Conservation (phyloP, 2,888 invertebrate genomes). For the Drosophila gaucha region DNA sequence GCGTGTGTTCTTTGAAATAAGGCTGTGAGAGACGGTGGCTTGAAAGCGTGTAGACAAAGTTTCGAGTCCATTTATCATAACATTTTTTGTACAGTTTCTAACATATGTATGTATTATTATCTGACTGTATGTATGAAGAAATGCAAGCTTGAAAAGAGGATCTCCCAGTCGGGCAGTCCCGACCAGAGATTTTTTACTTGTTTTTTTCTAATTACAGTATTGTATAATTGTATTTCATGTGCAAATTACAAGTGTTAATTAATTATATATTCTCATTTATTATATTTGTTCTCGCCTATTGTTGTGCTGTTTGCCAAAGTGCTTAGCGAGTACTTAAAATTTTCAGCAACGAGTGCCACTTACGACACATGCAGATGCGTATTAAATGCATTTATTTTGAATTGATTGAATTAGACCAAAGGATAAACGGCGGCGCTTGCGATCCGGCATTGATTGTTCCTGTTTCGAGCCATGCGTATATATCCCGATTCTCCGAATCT, state of each 20-base stretch:
- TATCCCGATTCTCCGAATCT: constrained; percentile 93
- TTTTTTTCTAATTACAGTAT: neutral
- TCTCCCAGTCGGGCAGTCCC: no score
- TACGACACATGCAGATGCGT: constrained; percentile 8
- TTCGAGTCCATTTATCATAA: no score
- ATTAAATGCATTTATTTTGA: neutral
- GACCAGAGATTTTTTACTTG: no score
- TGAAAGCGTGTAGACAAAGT: no score
- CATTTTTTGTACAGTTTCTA: no score
- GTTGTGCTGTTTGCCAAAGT: constrained; percentile 6
- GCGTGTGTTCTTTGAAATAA: no score
- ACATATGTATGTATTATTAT: no score
- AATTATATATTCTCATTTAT: neutral
- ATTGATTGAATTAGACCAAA: constrained; percentile 87
- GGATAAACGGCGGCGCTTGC: constrained; percentile 93
- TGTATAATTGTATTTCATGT: neutral
- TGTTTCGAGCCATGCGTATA: constrained; percentile 94
- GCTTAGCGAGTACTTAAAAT: constrained; percentile 19
- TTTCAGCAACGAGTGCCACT: constrained; percentile 9
- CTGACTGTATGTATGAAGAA: no score
- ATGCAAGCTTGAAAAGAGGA: no score
- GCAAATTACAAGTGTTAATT: constrained; percentile 1
- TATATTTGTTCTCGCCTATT: constrained; percentile 1
- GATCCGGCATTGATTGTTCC: constrained; percentile 93
- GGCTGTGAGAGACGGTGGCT: no score